Evolutionary conservation across 2,113 vertebrate genomes (phyloP).

Genomic region (Dolichotis patagonum): DNA sequence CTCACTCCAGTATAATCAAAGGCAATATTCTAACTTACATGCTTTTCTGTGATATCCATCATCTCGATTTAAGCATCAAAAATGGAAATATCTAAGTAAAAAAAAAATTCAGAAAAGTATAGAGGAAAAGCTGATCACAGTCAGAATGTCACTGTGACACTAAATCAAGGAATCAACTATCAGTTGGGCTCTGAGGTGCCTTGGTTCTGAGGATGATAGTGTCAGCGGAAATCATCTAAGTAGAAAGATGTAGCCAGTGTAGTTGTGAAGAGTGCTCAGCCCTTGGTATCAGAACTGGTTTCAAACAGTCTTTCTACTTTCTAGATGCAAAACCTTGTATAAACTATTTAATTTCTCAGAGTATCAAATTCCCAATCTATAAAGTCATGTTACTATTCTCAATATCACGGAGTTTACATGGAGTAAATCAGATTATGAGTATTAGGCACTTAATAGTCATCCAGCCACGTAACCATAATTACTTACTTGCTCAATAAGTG

Average conservation of each 20-base stretch:
- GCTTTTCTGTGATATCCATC: not conserved
- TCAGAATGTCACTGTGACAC: not conserved
- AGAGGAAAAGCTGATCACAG: not conserved
- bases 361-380: not conserved
- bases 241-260: not conserved
- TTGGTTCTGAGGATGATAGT: not conserved
- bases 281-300: not conserved
- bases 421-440: slow-evolving; percentile 43
- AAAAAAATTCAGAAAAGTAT: not conserved
- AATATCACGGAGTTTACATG: not conserved
- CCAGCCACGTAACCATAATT: not conserved
- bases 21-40: not conserved
- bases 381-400: slow-evolving; percentile 8
- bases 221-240: not conserved
- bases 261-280: not conserved
- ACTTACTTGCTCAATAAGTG: slow-evolving; percentile 47
- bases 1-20: not conserved
- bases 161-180: too few species aligned
- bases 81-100: not conserved
- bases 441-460: slow-evolving; percentile 1
- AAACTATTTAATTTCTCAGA: not conserved
- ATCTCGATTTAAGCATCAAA: not conserved
- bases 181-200: not conserved
- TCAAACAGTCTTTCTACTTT: not conserved
- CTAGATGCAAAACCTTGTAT: not conserved